A percentile compares a stretch with the other conserved stretches of the same genome.
Conservation (phyloP, 2,888 invertebrate genomes). For the Coenonympha glycerion region DNA sequence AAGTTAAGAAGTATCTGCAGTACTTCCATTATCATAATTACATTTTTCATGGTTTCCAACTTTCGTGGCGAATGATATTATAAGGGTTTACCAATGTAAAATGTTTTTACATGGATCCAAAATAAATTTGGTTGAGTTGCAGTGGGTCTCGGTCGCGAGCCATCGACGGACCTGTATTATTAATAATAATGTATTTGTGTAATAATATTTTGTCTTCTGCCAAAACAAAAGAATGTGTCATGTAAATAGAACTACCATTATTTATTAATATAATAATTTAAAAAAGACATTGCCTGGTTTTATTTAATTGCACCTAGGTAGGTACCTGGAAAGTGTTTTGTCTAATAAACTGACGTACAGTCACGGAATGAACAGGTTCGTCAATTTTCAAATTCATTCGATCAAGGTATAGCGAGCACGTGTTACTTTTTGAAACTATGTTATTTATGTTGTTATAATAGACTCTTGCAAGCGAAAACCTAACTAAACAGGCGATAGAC, state of each 20-base stretch:
- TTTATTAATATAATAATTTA: constrained; percentile 77
- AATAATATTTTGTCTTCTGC: constrained; percentile 75
- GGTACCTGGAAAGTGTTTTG: no score
- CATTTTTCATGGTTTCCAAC: neutral
- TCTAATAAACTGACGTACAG: no score
- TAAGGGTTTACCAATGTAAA: constrained; percentile 50
- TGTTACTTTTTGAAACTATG: no score
- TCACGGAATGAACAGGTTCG: no score
- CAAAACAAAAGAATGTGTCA: constrained; percentile 77
- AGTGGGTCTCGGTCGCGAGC: constrained; percentile 42
- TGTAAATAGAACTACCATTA: constrained; percentile 77
- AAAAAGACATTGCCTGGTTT: constrained; percentile 48
- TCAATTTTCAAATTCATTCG: no score
- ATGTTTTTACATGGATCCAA: constrained; percentile 36
- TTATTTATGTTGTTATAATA: no score
- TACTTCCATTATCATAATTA: no score
- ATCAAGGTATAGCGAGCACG: no score
- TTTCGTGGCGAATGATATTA: constrained; percentile 7
- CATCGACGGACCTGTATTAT: constrained; percentile 47
- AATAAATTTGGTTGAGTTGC: constrained; percentile 29
- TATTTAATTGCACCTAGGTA: constrained; percentile 42
- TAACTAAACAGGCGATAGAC: no score
- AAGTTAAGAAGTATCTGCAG: no score
- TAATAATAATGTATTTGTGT: constrained; percentile 42
- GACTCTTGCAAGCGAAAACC: no score